These are phyloP conservation scores for Kryptopterus vitreolus DNA, from an alignment of 2,797 vertebrate species.

Conservation along the genomic window DNA sequence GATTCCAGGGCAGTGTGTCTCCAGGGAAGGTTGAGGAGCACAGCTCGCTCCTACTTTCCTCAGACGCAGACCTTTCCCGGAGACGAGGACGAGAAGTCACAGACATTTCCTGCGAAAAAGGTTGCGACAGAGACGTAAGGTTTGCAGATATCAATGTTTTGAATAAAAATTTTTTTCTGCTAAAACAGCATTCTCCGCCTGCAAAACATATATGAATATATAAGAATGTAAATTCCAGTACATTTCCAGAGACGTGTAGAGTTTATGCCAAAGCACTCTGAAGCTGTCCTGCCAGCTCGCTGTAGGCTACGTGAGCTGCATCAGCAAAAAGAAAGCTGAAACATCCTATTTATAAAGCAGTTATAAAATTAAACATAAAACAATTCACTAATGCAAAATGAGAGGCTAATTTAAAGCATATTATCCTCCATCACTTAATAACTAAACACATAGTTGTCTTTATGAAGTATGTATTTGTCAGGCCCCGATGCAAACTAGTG, in stretches of 20 bases:
- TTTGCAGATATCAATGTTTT: not conserved
- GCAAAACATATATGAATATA: not conserved
- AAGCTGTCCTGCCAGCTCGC: not conserved
- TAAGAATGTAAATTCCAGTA: not conserved
- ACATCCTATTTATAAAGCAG: not conserved
- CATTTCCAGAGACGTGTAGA: constrained; percentile 8
- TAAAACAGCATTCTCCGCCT: not conserved
- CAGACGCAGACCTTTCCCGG: constrained; percentile 71
- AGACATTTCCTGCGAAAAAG: constrained; percentile 71
- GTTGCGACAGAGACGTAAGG: not conserved
- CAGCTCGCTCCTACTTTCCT: constrained; percentile 70
- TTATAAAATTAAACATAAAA: not conserved
- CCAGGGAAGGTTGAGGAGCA: constrained; percentile 72
- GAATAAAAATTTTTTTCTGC: not conserved
- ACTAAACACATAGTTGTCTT: not conserved
- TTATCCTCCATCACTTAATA: not conserved
- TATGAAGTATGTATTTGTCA: not conserved
- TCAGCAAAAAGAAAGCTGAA: not conserved
- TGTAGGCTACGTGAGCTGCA: not conserved
- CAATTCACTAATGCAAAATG: not conserved
- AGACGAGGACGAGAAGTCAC: constrained; percentile 55
- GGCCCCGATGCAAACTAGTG: not conserved
- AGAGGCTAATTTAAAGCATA: not conserved
- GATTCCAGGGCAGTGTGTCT: constrained; percentile 94
- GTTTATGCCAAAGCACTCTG: not conserved